Evolutionary conservation across 2,888 invertebrate species (phyloP), one percentile per base, ranked within the genome.

Genomic region (Doris montereyensis): DNA sequence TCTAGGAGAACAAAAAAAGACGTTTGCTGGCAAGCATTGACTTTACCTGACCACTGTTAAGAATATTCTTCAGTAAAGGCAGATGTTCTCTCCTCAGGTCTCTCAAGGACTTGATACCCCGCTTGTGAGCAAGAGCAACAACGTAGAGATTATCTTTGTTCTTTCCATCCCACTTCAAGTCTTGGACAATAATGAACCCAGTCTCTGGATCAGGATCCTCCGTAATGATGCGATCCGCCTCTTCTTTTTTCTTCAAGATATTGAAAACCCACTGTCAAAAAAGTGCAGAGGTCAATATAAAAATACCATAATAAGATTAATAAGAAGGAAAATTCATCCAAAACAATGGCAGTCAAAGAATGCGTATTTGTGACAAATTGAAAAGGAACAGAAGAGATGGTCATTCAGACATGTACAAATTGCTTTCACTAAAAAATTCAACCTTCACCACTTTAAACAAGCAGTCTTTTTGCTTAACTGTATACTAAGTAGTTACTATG

Each of bases 81-180:
- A 99, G 91, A 92, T 98, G 97, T 0, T 93, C 93, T 0, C 88
- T 93, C 77, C 94, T 94, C 77, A 99, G 93, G 90, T 98, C 97
- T 85, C 99, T 93, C 52, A 99, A 87, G 0, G 97, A 97, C 90
- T 94, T 95, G 4, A 99, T 93, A 72, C 94, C 94, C 84, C 93
- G 94, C 58, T 85, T 93, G 84, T 95, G 94, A 0, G 95, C 93
- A 79, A 99, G 94, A 0, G 96, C 98, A 77, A 97, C 92, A 5
- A 97, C 92, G 90, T 99, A 97, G 17, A 99, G 92, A 0, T 95
- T 95, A 87, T 96, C 95, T 24, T 94, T 84, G 70, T 93, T 92
- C 67, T 94, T 91, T 17, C 96, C 96, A 92, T 98, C 96, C 99
- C 99, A 99, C 92, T 99, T 99, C 78, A 98, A 93, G 92, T 99